phyloP scores from a whole-genome alignment of 2,113 vertebrate genomes.

The Pavo muticus region DNA sequence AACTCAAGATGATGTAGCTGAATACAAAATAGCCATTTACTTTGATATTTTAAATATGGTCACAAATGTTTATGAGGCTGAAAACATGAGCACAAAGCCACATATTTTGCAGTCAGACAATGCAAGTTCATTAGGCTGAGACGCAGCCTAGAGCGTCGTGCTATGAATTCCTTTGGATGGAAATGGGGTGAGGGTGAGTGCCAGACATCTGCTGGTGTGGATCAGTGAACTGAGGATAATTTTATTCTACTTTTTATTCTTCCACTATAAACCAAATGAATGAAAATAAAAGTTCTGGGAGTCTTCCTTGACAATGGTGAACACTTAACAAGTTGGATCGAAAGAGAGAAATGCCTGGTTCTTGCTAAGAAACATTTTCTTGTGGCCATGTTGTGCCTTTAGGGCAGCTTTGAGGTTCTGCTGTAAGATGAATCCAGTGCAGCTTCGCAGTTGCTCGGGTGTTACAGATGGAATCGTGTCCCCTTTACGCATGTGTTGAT shows the following conservation, averaged over 20 bases:
- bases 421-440: neutral
- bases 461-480: neutral
- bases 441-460: neutral
- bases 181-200: neutral
- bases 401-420: slow-evolving; percentile 38
- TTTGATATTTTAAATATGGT: neutral
- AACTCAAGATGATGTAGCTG: neutral
- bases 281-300: neutral
- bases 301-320: neutral
- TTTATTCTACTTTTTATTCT: neutral
- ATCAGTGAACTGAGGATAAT: neutral
- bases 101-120: neutral
- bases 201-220: neutral
- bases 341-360: neutral
- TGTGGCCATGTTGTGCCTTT: neutral
- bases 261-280: neutral
- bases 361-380: neutral
- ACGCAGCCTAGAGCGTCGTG: neutral
- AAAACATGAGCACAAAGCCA: neutral
- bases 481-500: neutral
- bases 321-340: neutral
- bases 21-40: neutral
- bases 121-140: neutral
- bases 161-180: neutral
- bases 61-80: neutral